Evolutionary conservation across 1,140 invertebrate genomes (phyloP).

Genomic region (Goniozus legneri): DNA sequence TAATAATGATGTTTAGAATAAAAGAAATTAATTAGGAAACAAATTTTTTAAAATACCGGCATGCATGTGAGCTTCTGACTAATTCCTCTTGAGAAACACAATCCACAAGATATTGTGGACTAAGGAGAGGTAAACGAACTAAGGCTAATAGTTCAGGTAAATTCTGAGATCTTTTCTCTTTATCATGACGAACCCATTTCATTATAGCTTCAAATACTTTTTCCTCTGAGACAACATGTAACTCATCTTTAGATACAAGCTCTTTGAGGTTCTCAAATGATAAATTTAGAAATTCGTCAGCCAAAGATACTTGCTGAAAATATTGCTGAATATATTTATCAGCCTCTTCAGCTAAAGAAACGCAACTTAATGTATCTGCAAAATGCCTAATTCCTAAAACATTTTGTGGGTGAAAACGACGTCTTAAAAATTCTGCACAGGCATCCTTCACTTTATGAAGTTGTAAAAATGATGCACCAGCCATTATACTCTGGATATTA

Average conservation of each 20-base stretch:
- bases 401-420: slow-evolving; percentile 77
- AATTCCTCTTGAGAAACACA: slow-evolving; percentile 79
- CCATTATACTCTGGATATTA: slow-evolving; percentile 84
- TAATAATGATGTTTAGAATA: neutral
- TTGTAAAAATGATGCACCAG: slow-evolving; percentile 85
- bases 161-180: slow-evolving; percentile 55
- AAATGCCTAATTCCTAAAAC: slow-evolving; percentile 81
- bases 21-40: slow-evolving; percentile 5
- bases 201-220: slow-evolving; percentile 83
- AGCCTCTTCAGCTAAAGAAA: slow-evolving; percentile 67
- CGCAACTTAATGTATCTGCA: slow-evolving; percentile 78
- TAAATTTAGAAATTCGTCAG: slow-evolving; percentile 77
- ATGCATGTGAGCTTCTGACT: slow-evolving; percentile 71
- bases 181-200: slow-evolving; percentile 75
- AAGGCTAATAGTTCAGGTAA: slow-evolving; percentile 72
- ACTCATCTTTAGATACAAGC: slow-evolving; percentile 74
- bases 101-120: slow-evolving; percentile 81
- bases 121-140: slow-evolving; percentile 77
- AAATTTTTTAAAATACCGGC: slow-evolving; percentile 55
- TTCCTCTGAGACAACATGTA: slow-evolving; percentile 68
- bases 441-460: slow-evolving; percentile 77
- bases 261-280: slow-evolving; percentile 64
- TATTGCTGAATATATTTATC: slow-evolving; percentile 82
- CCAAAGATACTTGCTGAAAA: slow-evolving; percentile 74
- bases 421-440: slow-evolving; percentile 78